Percentiles rank a stretch among this genome's conserved stretches.
Evolutionary conservation across 2,113 vertebrate genomes (phyloP).

Genomic region (Platycercus adscitus): DNA sequence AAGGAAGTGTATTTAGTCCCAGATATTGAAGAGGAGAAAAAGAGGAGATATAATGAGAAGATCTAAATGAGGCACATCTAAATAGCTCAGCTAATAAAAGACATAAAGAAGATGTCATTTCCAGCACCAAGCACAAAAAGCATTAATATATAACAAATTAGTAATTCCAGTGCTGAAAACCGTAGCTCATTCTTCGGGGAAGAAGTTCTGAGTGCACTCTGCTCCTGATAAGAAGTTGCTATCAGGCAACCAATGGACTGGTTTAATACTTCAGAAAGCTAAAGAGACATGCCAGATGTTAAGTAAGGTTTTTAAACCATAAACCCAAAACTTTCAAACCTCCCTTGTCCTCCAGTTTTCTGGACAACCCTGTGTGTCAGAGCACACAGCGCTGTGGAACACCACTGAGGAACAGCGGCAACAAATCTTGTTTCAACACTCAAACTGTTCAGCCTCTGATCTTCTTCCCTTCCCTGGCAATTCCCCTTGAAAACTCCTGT

Average conservation of each 20-base stretch:
- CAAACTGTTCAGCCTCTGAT: background rate
- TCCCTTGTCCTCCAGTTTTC: background rate
- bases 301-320: background rate
- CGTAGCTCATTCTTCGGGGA: background rate
- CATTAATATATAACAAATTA: background rate
- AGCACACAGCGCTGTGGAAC: background rate
- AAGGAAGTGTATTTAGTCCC: background rate
- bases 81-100: slow-evolving; percentile 6
- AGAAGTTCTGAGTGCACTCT: background rate
- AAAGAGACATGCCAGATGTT: background rate
- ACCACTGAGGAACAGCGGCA: accelerated
- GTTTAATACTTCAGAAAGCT: background rate
- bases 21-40: background rate
- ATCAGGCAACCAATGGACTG: background rate
- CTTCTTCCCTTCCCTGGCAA: background rate
- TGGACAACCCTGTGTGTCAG: background rate
- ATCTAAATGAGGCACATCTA: slow-evolving; percentile 21
- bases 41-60: background rate
- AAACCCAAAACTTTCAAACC: background rate
- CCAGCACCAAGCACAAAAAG: background rate
- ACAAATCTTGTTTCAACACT: background rate
- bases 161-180: background rate
- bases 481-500: background rate
- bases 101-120: background rate
- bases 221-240: background rate